Conservation (phyloP, 2,888 invertebrate genomes). For the Tipula vernalis region DNA sequence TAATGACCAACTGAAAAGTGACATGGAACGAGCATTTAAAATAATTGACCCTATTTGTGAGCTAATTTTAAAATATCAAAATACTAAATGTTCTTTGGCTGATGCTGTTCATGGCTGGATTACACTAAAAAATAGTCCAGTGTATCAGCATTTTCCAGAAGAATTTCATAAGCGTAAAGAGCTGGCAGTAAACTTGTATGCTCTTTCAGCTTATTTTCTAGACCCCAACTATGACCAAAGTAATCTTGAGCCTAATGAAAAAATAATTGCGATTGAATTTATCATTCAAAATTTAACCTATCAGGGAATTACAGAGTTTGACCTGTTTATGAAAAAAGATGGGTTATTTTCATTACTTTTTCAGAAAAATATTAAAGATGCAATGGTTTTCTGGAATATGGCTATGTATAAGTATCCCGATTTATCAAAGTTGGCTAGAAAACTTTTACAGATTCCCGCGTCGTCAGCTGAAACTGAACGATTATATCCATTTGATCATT, state of each 20-base stretch:
- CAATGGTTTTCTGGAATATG: conserved; percentile 9
- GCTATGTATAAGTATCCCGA: conserved; percentile 12
- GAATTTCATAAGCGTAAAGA: neutral
- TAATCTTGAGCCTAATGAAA: neutral
- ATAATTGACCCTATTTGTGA: neutral
- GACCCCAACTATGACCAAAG: neutral
- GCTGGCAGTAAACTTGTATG: neutral
- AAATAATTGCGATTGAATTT: neutral
- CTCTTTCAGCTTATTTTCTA: neutral
- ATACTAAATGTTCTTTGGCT: neutral
- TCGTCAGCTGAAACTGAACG: conserved; percentile 10
- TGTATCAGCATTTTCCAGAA: neutral
- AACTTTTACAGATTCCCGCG: conserved; percentile 11
- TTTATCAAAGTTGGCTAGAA: conserved; percentile 9
- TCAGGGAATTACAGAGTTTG: neutral
- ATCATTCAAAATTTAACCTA: neutral
- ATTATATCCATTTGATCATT: conserved; percentile 10
- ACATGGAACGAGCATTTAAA: neutral
- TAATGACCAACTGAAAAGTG: neutral
- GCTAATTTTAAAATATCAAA: neutral
- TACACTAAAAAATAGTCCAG: neutral
- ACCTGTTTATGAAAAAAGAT: neutral
- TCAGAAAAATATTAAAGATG: neutral
- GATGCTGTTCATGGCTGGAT: neutral
- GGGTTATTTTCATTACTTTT: neutral